Base-by-base conservation (phyloP, 2,113 vertebrate genomes). In the Trichechus manatus region DNA sequence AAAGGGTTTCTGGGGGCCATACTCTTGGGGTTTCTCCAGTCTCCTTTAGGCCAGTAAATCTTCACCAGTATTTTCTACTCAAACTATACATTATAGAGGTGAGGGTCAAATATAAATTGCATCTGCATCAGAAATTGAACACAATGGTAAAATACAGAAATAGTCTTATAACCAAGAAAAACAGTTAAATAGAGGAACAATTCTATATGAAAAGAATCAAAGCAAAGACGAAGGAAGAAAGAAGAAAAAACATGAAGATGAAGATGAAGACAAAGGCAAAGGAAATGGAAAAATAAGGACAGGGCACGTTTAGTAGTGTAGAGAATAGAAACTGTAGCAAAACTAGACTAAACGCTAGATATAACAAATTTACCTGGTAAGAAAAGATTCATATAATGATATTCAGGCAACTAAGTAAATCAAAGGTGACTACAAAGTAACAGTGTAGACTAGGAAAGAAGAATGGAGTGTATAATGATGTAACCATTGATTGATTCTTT, bases 51-150 rank as follows among this genome's bases (percentile, higher is more conserved):
- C n/a, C n/a, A n/a, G n/a, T n/a, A n/a, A n/a, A n/a, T n/a, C n/a
- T n/a, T n/a, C n/a, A n/a, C n/a, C n/a, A n/a, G 17, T 93, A 68
- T 87, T 93, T 87, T 91, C 42, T 89, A 87, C n/a, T 97, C 64
- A 96, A 96, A 91, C 36, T 91, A 96, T n/a, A 92, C 96, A 91
- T 88, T 94, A 94, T 2, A 96, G 47, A 95, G 36, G 13, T 91
- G 50, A 95, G 27, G 29, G 66, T 89, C 91, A 95, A 96, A 89
- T 82, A 33, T 44, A 97, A 95, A 79, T 82, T 91, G 23, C 6
- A 93, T 44, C 42, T 87, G 23, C 42, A 95, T 91, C 50, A 95
- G 77, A 92, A 95, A 95, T n/a, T 25, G 13, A 96, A 93, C 27
- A 88, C 9, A 93, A 94, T 81, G 33, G 53, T 83, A 88, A 93